phyloP scores from a whole-genome alignment of 1,140 invertebrate species.

The Drosophila littoralis region DNA sequence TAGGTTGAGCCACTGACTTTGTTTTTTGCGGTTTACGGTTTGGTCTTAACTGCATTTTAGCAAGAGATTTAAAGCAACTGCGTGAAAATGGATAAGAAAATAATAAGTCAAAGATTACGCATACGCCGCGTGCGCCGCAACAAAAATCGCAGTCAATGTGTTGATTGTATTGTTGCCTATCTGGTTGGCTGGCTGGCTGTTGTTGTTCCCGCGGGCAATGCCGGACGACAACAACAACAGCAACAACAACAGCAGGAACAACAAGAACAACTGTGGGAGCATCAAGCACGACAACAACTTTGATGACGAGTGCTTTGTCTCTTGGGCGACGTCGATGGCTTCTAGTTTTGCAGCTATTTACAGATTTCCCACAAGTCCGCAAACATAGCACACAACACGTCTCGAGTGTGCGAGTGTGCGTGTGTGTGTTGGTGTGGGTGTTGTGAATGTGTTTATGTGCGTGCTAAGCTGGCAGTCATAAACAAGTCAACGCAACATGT shows the following conservation, averaged over 20 bases:
- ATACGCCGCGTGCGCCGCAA: slow-evolving; percentile 54
- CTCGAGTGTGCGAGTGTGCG: slow-evolving; percentile 13
- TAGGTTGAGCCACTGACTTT: too few species aligned
- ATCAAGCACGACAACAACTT: slow-evolving; percentile 26
- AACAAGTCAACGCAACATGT: slow-evolving; percentile 82
- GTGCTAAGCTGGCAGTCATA: slow-evolving; percentile 77
- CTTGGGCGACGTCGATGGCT: slow-evolving; percentile 57
- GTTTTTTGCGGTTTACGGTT: too few species aligned
- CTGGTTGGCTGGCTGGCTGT: slow-evolving; percentile 55
- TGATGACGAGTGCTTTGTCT: slow-evolving; percentile 55
- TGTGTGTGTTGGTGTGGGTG: slow-evolving; percentile 14
- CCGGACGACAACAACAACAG: slow-evolving; percentile 5
- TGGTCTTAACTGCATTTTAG: not conserved
- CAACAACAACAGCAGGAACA: too few species aligned
- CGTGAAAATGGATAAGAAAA: slow-evolving; percentile 21
- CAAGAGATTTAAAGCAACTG: slow-evolving; percentile 17
- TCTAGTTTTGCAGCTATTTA: slow-evolving; percentile 80
- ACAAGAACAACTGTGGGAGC: slow-evolving; percentile 1
- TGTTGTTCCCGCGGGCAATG: slow-evolving; percentile 53
- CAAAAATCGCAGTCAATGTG: slow-evolving; percentile 39
- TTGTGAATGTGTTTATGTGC: slow-evolving; percentile 39
- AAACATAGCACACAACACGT: slow-evolving; percentile 41
- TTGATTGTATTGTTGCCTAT: slow-evolving; percentile 22
- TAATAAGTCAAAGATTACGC: slow-evolving; percentile 68
- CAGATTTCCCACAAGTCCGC: slow-evolving; percentile 79